A percentile compares a stretch with the other conserved stretches of the same genome.
These are phyloP conservation scores for Erythrolamprus reginae DNA, from an alignment of 2,113 vertebrate genomes.

Conservation along the genomic window DNA sequence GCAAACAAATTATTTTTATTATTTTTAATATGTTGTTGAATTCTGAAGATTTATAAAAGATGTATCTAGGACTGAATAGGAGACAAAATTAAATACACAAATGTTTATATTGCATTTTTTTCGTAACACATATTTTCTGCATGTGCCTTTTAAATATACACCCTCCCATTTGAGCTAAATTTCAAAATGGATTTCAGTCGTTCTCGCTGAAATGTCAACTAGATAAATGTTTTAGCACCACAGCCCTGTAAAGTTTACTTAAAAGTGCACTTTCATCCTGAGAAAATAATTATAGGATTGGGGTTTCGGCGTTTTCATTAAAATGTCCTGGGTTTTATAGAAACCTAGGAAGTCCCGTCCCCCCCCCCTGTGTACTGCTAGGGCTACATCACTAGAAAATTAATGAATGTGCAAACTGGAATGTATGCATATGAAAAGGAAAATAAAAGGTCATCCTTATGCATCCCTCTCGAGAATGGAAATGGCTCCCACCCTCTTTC, in stretches of 20 bases:
- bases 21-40: not conserved
- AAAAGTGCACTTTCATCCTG: not conserved
- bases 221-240: not conserved
- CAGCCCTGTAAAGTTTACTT: not conserved
- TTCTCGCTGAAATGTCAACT: not conserved
- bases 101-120: not conserved
- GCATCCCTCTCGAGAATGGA: not conserved
- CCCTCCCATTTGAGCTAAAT: not conserved
- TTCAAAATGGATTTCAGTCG: not conserved
- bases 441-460: constrained; percentile 17
- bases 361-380: not conserved
- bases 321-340: not conserved
- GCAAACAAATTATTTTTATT: not conserved
- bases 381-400: not conserved
- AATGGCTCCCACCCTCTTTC: not conserved
- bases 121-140: not conserved
- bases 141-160: not conserved
- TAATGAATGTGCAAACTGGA: constrained; percentile 2
- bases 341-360: not conserved
- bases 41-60: not conserved
- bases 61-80: not conserved
- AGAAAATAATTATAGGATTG: not conserved
- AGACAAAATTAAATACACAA: not conserved
- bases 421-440: not conserved
- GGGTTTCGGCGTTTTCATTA: not conserved